Percentiles rank a stretch among this genome's conserved stretches.
Conservation (phyloP, 2,113 vertebrate species). For the Puffinus mauretanicus region DNA sequence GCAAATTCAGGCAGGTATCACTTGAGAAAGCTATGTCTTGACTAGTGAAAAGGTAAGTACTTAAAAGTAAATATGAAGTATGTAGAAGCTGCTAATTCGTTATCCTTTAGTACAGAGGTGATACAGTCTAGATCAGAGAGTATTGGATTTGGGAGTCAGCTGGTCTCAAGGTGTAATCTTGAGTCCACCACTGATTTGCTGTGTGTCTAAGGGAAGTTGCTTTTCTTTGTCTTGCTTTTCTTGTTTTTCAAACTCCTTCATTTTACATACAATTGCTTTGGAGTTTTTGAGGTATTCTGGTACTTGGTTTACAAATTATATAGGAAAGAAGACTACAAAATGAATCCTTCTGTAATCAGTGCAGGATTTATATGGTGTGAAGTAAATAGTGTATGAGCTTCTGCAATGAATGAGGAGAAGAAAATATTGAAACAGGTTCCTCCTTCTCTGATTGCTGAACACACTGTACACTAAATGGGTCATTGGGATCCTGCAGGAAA, state of each 20-base stretch:
- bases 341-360: background rate
- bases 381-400: background rate
- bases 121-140: background rate
- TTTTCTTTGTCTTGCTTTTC: background rate
- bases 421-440: background rate
- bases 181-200: background rate
- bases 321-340: background rate
- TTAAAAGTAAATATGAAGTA: background rate
- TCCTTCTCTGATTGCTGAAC: background rate
- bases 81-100: background rate
- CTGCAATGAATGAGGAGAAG: background rate
- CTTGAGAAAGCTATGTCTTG: background rate
- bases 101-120: background rate
- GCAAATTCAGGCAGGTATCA: background rate
- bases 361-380: background rate
- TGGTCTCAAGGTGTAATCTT: background rate
- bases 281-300: background rate
- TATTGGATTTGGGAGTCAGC: background rate
- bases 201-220: background rate
- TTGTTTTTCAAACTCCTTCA: background rate
- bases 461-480: no score
- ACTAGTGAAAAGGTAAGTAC: background rate
- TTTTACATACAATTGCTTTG: background rate
- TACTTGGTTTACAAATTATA: background rate
- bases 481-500: background rate